Conservation (phyloP, 2,113 vertebrate species). For the Odontophorus gujanensis region DNA sequence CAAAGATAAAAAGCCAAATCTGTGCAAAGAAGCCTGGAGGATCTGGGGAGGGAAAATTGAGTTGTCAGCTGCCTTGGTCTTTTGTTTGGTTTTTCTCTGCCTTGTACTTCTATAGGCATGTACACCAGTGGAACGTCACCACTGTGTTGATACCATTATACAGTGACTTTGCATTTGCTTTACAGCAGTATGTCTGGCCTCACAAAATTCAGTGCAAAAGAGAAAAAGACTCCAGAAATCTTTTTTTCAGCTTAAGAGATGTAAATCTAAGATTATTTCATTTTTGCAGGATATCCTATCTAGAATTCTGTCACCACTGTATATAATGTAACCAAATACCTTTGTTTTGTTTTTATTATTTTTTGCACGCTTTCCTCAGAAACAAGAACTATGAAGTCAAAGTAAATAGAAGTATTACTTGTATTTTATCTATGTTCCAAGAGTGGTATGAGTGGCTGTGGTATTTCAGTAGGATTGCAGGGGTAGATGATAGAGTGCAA, state of each 20-base stretch:
- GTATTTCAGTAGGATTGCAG: not conserved
- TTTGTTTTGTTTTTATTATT: accelerated
- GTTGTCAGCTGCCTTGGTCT: not conserved
- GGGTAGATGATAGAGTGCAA: not conserved
- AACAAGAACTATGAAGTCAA: not conserved
- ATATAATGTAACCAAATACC: accelerated
- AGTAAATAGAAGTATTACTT: not conserved
- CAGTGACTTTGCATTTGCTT: not conserved
- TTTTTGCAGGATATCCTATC: not conserved
- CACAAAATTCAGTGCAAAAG: not conserved
- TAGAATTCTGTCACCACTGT: not conserved
- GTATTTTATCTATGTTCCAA: not conserved
- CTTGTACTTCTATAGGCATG: not conserved
- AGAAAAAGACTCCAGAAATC: not conserved
- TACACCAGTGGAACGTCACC: not conserved
- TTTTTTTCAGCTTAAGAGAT: not conserved
- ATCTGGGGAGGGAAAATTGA: not conserved
- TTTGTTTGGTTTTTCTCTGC: not conserved
- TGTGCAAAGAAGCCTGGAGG: not conserved
- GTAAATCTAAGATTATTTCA: not conserved
- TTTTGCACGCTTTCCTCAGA: not conserved
- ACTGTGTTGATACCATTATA: not conserved
- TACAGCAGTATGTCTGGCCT: not conserved
- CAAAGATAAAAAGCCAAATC: not conserved
- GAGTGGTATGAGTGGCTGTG: not conserved